phyloP scores from a whole-genome alignment of 1,140 invertebrate genomes.

The Zaprionus taronus region DNA sequence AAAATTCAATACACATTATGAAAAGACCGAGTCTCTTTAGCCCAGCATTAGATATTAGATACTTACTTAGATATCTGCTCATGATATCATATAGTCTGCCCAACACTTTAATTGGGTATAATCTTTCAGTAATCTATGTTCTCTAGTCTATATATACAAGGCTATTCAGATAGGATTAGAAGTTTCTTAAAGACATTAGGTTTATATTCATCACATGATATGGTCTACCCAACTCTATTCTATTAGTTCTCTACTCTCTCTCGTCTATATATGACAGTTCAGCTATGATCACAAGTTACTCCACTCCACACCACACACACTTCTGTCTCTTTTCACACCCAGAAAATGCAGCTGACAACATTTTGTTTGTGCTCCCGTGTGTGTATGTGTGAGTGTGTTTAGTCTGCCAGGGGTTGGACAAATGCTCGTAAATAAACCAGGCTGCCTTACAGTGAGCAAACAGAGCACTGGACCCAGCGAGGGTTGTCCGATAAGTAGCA shows the following conservation, averaged over 20 bases:
- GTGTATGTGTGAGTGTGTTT: conserved; percentile 23
- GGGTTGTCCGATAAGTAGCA: conserved; percentile 65
- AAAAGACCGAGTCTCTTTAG: too few relatives aligned
- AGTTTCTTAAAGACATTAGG: too few relatives aligned
- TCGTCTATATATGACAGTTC: conserved; percentile 16
- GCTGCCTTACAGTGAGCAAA: conserved; percentile 43
- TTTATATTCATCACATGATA: too few relatives aligned
- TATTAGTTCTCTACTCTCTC: conserved; percentile 11
- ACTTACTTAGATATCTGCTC: too few relatives aligned
- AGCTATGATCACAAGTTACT: conserved; percentile 19
- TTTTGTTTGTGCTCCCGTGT: conserved; percentile 46
- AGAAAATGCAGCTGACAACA: conserved; percentile 69
- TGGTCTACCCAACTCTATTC: neutral
- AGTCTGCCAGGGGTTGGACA: conserved; percentile 38
- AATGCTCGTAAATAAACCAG: conserved; percentile 40
- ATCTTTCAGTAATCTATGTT: too few relatives aligned
- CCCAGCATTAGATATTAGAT: too few relatives aligned
- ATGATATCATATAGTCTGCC: too few relatives aligned
- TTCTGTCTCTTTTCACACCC: conserved; percentile 49
- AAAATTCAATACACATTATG: too few relatives aligned
- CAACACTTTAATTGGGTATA: too few relatives aligned
- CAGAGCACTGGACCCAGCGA: conserved; percentile 20
- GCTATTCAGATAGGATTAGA: too few relatives aligned
- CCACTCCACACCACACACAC: conserved; percentile 2
- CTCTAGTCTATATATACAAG: too few relatives aligned